Base-by-base conservation (phyloP, 2,113 vertebrate species). In the Mungos mungo region DNA sequence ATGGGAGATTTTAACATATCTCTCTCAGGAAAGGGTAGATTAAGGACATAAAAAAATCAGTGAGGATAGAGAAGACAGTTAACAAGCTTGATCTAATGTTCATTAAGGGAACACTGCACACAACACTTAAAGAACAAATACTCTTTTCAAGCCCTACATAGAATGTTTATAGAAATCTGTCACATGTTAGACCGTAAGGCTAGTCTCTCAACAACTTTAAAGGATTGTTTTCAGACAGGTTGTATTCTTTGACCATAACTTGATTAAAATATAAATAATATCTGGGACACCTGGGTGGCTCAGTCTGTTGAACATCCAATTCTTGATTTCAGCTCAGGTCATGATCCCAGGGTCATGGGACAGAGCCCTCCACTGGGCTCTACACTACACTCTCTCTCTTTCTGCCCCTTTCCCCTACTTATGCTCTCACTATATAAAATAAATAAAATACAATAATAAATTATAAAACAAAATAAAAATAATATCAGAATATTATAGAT, bases 231-330 rank as follows among this genome's bases (percentile, higher is more conserved):
- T 94, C 29, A 81, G 80, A 82, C 18, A 72, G 47, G 45, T 29
- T 72, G 31, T 35, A 89, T 82, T 92, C 45, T 82, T 57, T 91
- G 68, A 69, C 35, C 14, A 91, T 74, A 79, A 60, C 68, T 93
- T 47, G 94, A 69, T 65, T 92, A 69, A 79, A 90, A 96, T 29
- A 84, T 16, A 57, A 94, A 80, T 68, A 84, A 80, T 60, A 60
- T 60, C 57, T 60, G 57, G 57, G 21, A 23, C 57, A 60, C 21
- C 57, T 23, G 57, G 0, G 57, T 60, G 57, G 7, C 21, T 60
- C 57, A 25, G 57, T 60, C 57, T 60, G 57, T 60, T 60, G 8
- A 60, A 7, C 57, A 60, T 60, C 21, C 0, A 0, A 23, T 60
- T 60, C 57, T 60, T 60, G 57, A 60, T 60, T 60, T 60, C 21